Evolutionary conservation across 2,888 invertebrate genomes (phyloP).

Genomic region (Drosophila paracracens): DNA sequence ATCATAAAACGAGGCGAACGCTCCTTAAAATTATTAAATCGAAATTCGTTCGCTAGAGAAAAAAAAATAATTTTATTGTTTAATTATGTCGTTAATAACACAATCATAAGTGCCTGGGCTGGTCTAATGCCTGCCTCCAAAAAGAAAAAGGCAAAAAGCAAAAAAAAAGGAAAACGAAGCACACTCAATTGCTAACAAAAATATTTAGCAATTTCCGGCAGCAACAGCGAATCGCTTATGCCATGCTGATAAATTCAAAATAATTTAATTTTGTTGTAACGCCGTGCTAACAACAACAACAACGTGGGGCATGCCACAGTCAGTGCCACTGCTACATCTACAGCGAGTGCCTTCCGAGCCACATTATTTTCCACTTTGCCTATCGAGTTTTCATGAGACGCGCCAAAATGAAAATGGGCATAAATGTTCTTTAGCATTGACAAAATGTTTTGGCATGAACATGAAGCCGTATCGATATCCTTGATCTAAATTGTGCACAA

Average conservation of each 20-base stretch:
- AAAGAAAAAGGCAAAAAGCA: not conserved
- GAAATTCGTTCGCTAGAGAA: slow-evolving; percentile 14
- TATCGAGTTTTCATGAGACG: slow-evolving; percentile 60
- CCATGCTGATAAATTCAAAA: slow-evolving; percentile 73
- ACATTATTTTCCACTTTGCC: slow-evolving; percentile 75
- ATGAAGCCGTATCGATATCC: slow-evolving; percentile 77
- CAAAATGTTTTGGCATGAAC: slow-evolving; percentile 77
- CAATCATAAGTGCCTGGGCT: slow-evolving; percentile 57
- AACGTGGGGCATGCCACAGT: slow-evolving; percentile 6
- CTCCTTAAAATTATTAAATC: slow-evolving; percentile 21
- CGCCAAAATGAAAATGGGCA: slow-evolving; percentile 73
- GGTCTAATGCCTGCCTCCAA: slow-evolving; percentile 24
- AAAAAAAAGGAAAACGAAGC: not conserved
- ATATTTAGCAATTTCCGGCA: slow-evolving; percentile 75
- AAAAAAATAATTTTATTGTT: slow-evolving; percentile 37
- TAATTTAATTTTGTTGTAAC: slow-evolving; percentile 76
- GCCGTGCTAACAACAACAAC: slow-evolving; percentile 38
- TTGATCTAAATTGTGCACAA: slow-evolving; percentile 82
- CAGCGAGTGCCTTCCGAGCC: slow-evolving; percentile 60
- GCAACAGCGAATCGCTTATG: slow-evolving; percentile 49
- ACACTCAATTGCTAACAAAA: slow-evolving; percentile 70
- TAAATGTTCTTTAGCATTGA: slow-evolving; percentile 74
- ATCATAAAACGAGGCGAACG: not conserved
- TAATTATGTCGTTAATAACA: slow-evolving; percentile 79
- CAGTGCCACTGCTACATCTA: not conserved